Conservation (phyloP, 2,113 vertebrate species). For the Myotis yumanensis region DNA sequence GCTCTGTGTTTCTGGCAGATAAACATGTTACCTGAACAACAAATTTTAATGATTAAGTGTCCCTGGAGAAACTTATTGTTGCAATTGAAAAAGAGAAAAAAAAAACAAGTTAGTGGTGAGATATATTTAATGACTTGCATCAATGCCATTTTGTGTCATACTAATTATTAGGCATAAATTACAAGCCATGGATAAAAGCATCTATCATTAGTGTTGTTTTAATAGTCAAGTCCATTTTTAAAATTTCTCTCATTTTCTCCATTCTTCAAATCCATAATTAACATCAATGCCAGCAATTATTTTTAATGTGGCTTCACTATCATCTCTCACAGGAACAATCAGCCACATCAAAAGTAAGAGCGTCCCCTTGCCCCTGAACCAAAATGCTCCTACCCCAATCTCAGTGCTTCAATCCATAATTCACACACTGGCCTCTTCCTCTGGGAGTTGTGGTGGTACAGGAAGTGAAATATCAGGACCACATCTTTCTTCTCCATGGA, state of each 20-base stretch:
- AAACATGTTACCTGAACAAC: not conserved
- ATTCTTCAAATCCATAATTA: slow-evolving; percentile 45
- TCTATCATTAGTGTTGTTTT: slow-evolving; percentile 21
- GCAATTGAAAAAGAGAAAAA: not conserved
- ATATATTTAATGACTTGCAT: not conserved
- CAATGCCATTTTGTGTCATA: too few species aligned
- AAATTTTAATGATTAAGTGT: not conserved
- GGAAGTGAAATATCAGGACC: not conserved
- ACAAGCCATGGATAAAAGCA: not conserved
- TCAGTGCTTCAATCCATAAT: not conserved
- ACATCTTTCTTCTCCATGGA: not conserved
- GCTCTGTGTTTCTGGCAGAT: not conserved
- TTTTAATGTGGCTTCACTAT: not conserved
- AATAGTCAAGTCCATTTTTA: not conserved
- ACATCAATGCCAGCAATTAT: not conserved
- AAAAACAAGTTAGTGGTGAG: not conserved
- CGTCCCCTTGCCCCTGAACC: not conserved
- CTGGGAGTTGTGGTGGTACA: not conserved
- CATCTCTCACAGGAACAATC: not conserved
- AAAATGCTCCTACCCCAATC: not conserved
- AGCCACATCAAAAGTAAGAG: not conserved
- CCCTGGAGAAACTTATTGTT: not conserved
- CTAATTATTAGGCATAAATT: slow-evolving; percentile 27
- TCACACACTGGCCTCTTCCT: not conserved
- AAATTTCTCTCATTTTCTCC: slow-evolving; percentile 9